A percentile compares a stretch with the other conserved stretches of the same genome.
Evolutionary conservation across 2,113 vertebrate species (phyloP).

Genomic region (Myotis davidii): DNA sequence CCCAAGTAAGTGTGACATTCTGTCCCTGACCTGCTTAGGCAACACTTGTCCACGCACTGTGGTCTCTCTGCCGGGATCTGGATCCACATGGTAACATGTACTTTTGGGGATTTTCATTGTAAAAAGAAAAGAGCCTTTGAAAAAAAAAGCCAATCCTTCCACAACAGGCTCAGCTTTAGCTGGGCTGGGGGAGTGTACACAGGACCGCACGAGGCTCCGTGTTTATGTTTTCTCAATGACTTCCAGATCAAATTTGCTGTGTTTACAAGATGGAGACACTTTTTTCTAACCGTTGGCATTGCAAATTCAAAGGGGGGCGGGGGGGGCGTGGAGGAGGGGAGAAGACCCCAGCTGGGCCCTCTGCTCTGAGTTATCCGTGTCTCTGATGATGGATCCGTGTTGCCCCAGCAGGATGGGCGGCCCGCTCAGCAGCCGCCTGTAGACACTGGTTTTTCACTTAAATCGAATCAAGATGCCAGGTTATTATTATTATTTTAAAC

Average conservation of each 20-base stretch:
- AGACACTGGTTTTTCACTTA: constrained; percentile 17
- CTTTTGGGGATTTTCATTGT: constrained; percentile 52
- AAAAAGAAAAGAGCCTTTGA: neutral
- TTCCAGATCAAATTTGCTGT: constrained; percentile 78
- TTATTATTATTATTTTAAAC: constrained; percentile 42
- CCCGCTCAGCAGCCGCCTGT: neutral
- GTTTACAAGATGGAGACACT: constrained; percentile 79
- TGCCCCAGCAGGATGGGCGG: neutral
- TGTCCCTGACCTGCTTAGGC: neutral
- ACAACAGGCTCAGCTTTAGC: constrained; percentile 61
- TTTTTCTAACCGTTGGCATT: constrained; percentile 64
- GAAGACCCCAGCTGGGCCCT: constrained; percentile 28
- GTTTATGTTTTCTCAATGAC: constrained; percentile 79
- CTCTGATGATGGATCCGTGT: neutral
- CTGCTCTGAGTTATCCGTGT: neutral
- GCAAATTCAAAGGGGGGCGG: neutral
- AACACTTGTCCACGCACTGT: neutral
- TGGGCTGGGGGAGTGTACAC: constrained; percentile 44
- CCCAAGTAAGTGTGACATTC: neutral
- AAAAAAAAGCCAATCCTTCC: neutral
- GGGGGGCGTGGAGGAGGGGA: too few species aligned
- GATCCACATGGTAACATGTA: neutral
- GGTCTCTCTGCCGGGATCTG: neutral
- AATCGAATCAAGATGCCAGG: constrained; percentile 11
- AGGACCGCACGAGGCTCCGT: neutral